These are phyloP conservation scores for Cetonia aurata DNA, from an alignment of 2,888 invertebrate genomes.

Conservation along the genomic window DNA sequence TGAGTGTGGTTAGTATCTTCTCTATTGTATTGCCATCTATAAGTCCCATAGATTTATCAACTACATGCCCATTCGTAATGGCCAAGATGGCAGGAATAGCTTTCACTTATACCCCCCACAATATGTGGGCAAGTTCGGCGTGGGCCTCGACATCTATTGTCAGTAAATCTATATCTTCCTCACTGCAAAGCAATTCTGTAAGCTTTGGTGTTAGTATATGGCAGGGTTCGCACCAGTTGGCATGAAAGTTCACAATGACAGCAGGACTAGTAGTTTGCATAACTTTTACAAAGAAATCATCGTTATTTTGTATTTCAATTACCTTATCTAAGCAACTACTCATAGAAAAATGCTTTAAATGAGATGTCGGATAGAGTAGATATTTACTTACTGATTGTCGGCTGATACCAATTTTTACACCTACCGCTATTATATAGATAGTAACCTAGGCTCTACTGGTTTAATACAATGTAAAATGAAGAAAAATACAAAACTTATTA, in stretches of 20 bases:
- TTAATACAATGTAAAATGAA: constrained; percentile 68
- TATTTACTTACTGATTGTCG: background rate
- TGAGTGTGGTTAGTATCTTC: constrained; percentile 77
- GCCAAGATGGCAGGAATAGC: constrained; percentile 88
- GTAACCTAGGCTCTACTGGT: constrained; percentile 63
- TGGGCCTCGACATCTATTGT: constrained; percentile 87
- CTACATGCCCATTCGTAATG: constrained; percentile 84
- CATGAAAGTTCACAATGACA: constrained; percentile 92
- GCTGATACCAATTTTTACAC: background rate
- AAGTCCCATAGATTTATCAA: constrained; percentile 90
- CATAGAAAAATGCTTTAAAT: constrained; percentile 48
- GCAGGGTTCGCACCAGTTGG: constrained; percentile 93
- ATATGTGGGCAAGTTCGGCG: constrained; percentile 85
- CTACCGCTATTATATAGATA: background rate
- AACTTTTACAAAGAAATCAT: constrained; percentile 84
- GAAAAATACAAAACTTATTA: constrained; percentile 67
- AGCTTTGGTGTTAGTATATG: constrained; percentile 88
- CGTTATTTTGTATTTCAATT: constrained; percentile 76
- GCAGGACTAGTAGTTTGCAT: constrained; percentile 83
- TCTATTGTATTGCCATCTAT: constrained; percentile 86
- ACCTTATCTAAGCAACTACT: constrained; percentile 60
- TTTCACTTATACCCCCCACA: too few relatives aligned
- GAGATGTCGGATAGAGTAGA: background rate
- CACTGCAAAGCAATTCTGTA: constrained; percentile 80
- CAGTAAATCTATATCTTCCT: constrained; percentile 80